Conservation (phyloP, 2,113 vertebrate species). For the Dasyornis broadbenti region DNA sequence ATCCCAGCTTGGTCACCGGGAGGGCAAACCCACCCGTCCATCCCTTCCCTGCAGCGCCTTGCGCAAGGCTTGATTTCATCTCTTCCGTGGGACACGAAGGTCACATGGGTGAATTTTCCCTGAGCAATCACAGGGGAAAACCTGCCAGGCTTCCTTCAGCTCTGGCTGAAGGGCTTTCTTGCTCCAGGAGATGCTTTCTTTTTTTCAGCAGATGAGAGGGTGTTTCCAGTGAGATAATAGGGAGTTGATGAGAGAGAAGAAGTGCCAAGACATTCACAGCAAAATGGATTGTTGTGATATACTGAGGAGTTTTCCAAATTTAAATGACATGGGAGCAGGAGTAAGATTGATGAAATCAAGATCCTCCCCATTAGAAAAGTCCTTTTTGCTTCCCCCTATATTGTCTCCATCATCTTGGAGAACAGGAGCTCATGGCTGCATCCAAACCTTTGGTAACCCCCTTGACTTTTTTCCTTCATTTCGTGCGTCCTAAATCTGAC, state of each 20-base stretch:
- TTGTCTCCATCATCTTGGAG: neutral
- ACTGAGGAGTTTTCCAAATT: neutral
- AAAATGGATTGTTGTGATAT: neutral
- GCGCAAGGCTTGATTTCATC: conserved; percentile 3
- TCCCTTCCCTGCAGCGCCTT: neutral
- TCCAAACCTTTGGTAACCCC: neutral
- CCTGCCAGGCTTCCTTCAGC: neutral
- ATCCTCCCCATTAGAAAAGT: neutral
- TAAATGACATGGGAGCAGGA: fast-evolving
- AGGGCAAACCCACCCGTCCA: neutral
- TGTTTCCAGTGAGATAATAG: neutral
- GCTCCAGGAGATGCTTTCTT: neutral
- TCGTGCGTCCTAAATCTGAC: neutral
- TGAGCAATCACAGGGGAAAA: neutral
- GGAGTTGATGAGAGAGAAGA: neutral
- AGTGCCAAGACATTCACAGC: neutral
- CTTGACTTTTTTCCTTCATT: neutral
- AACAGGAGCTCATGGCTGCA: neutral
- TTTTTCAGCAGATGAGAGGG: neutral
- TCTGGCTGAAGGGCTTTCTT: neutral
- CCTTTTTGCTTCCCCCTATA: neutral
- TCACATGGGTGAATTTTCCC: neutral
- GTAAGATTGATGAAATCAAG: neutral
- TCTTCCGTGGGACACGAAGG: neutral
- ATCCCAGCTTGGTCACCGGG: neutral